phyloP scores from a whole-genome alignment of 2,113 vertebrate genomes.

The Lophochroa leadbeateri region DNA sequence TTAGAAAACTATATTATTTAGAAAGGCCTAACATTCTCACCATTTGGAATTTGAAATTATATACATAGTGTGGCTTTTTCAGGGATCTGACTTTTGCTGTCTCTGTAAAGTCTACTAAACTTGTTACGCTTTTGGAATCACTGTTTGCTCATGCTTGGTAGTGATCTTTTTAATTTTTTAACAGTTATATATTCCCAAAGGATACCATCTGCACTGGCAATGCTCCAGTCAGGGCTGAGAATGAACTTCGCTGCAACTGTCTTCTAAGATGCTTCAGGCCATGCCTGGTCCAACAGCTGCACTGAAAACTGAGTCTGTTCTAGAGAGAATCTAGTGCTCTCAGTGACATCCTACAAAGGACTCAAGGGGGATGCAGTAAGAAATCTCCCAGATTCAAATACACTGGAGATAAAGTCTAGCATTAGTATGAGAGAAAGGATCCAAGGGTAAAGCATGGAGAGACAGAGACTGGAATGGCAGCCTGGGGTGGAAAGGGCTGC shows the following conservation, averaged over 20 bases:
- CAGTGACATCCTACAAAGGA: neutral
- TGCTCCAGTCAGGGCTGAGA: neutral
- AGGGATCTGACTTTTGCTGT: neutral
- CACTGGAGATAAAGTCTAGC: neutral
- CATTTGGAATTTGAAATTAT: neutral
- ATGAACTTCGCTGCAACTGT: neutral
- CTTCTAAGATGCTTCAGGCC: neutral
- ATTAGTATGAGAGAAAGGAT: neutral
- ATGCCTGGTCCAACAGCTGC: neutral
- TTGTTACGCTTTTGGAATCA: neutral
- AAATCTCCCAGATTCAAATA: neutral
- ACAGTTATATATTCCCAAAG: neutral
- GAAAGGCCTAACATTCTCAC: neutral
- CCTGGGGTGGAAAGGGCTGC: neutral
- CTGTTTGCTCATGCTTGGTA: neutral
- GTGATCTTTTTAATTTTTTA: neutral
- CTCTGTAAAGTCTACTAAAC: neutral
- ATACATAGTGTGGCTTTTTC: neutral
- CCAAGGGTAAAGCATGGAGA: neutral
- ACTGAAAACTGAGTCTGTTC: neutral
- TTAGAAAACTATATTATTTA: neutral
- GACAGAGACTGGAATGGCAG: neutral
- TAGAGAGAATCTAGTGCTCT: neutral
- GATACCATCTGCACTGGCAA: neutral
- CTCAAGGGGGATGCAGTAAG: neutral